Evolutionary conservation across 1,140 invertebrate species (phyloP).

Genomic region (Lasioglossum baleicum): DNA sequence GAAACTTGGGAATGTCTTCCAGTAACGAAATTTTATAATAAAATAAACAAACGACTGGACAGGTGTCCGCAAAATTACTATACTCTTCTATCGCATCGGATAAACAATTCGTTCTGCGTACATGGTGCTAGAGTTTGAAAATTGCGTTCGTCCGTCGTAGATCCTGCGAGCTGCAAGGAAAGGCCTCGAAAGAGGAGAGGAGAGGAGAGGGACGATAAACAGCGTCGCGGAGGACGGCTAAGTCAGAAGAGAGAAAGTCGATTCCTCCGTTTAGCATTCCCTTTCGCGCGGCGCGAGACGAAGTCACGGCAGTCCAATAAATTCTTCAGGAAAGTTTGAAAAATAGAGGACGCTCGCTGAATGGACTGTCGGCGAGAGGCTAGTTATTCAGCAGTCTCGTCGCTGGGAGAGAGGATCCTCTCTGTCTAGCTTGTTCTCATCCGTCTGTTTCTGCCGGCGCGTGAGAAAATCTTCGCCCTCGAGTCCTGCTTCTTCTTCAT

Average conservation of each 20-base stretch:
- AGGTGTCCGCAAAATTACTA: no score
- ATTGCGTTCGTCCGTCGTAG: no score
- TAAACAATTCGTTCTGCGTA: no score
- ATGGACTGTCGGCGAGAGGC: constrained; percentile 24
- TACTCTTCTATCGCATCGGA: no score
- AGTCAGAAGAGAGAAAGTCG: neutral
- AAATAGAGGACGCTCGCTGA: constrained; percentile 26
- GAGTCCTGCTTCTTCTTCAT: neutral
- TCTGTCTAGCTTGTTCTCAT: constrained; percentile 27
- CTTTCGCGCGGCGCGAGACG: constrained; percentile 1
- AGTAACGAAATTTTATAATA: no score
- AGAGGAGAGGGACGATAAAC: neutral
- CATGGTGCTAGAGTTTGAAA: no score
- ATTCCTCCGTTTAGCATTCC: constrained; percentile 4
- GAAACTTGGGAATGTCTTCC: no score
- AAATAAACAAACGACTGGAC: no score
- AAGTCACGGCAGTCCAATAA: constrained; percentile 7
- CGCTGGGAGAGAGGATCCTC: constrained; percentile 8
- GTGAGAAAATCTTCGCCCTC: constrained; percentile 18
- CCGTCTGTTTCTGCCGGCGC: constrained; percentile 32
- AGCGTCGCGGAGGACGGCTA: neutral
- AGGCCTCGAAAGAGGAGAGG: no score
- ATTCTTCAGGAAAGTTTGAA: constrained; percentile 25
- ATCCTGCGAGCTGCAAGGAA: no score
- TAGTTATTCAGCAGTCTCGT: neutral